Base-by-base conservation (phyloP, 2,888 invertebrate genomes). In the Gortyna flavago region DNA sequence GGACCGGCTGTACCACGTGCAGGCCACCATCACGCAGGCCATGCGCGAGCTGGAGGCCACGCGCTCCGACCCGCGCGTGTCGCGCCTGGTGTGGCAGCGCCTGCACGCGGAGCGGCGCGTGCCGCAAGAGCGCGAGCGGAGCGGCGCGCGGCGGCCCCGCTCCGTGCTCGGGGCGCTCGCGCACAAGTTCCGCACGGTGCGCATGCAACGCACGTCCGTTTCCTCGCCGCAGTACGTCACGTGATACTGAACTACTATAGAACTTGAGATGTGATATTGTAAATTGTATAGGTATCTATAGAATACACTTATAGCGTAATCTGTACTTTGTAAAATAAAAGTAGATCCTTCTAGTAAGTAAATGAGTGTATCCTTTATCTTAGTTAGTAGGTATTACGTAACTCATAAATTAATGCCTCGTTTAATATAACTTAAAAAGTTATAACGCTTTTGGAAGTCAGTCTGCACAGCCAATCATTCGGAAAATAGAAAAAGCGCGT, bases 1-100 rank as follows among this genome's bases (percentile, higher is more conserved):
- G 90, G 92, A 94, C 90, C 93, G 93, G 88, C 90, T 93, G 92
- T 92, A 92, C 90, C 90, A 92, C 92, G 94, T 93, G 91, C 88
- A 92, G 83, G 87, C 83, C 86, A 87, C 91, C 67, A 93, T 93
- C 79, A 51, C 75, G 71, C 71, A 81, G 70, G 93, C 86, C 38
- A 92, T 93, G 92, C 76, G 38, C 4, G 91, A 93, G 81, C 90
- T 94, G 81, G 65, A 64, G 72, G 80, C 93, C 54, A 29, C 86
- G n/a, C 91, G 93, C 68, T 93, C 93, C 4, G 93, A 94, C 90
- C 93, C 94, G 79, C 92, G 92, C 87, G 91, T 93, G 29, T 86
- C 90, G 61, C 80, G 68, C 18, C 85, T 89, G 25, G 92, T 92
- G 79, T 89, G 91, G 89, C 80, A 83, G 79, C 89, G 86, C 51